A percentile compares a stretch with the other conserved stretches of the same genome.
These are phyloP conservation scores for Podabrus alpinus DNA, from an alignment of 2,888 invertebrate genomes.

Conservation along the genomic window DNA sequence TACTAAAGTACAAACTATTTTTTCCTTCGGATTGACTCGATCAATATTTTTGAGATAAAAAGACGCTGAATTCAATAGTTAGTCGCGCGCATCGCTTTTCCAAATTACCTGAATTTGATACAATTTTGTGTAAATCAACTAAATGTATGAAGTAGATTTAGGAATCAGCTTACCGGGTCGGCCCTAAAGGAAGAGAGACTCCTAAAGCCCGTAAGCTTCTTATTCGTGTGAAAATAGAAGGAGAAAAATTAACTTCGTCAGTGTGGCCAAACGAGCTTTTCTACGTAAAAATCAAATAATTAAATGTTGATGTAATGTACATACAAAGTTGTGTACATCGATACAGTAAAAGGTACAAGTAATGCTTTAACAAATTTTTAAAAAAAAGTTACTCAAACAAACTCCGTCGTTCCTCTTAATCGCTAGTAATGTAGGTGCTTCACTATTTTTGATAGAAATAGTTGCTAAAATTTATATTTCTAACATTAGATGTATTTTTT, in stretches of 20 bases:
- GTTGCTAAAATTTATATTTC: slow-evolving; percentile 28
- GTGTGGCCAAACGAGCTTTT: not conserved
- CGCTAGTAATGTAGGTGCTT: slow-evolving; percentile 30
- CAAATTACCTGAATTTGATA: not conserved
- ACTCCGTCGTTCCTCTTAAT: slow-evolving; percentile 31
- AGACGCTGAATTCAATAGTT: not conserved
- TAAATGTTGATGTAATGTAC: not conserved
- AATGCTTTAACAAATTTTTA: slow-evolving; percentile 24
- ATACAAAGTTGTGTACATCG: too few relatives aligned
- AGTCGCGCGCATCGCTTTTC: not conserved
- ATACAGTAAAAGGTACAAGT: slow-evolving; percentile 18
- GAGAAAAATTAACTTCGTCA: not conserved
- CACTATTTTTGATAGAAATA: slow-evolving; percentile 37
- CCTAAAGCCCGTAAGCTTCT: not conserved
- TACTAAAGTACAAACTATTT: too few relatives aligned
- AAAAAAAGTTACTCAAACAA: slow-evolving; percentile 14
- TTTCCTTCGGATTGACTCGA: not conserved
- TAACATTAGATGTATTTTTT: slow-evolving; percentile 27
- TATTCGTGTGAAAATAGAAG: not conserved
- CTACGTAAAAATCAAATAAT: not conserved
- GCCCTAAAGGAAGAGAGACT: not conserved
- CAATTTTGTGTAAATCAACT: not conserved
- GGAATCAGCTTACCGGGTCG: not conserved
- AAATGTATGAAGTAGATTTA: not conserved
- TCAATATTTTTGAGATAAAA: not conserved